A percentile compares a stretch with the other conserved stretches of the same genome.
Conservation (phyloP, 2,113 vertebrate genomes). For the Perca flavescens region DNA sequence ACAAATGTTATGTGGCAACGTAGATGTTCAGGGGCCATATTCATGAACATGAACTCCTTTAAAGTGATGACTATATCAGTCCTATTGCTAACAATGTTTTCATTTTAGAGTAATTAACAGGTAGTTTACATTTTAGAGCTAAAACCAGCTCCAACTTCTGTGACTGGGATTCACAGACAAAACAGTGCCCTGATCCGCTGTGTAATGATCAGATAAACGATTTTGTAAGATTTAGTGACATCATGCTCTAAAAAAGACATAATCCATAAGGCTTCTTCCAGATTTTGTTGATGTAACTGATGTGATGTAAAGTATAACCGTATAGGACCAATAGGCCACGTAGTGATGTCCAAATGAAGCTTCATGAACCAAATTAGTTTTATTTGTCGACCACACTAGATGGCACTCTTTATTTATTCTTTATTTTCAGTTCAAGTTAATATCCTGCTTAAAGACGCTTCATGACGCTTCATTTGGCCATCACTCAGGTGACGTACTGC, state of each 20-base stretch:
- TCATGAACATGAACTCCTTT: neutral
- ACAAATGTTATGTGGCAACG: slow-evolving; percentile 35
- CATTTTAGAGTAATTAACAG: neutral
- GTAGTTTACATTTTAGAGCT: neutral
- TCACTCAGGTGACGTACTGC: too few relatives aligned
- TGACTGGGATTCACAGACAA: neutral
- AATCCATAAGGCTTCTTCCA: too few relatives aligned
- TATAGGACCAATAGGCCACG: neutral
- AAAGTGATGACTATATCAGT: slow-evolving; percentile 23
- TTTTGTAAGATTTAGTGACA: neutral
- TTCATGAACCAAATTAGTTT: too few relatives aligned
- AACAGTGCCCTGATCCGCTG: neutral
- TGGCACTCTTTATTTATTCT: too few relatives aligned
- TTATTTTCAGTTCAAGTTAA: too few relatives aligned
- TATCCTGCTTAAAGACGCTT: too few relatives aligned
- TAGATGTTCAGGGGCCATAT: slow-evolving; percentile 1
- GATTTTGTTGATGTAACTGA: neutral
- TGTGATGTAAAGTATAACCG: neutral
- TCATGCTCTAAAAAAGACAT: neutral
- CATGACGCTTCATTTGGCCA: too few relatives aligned
- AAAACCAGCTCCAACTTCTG: neutral
- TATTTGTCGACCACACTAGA: too few relatives aligned
- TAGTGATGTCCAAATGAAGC: too few relatives aligned
- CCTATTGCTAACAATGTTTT: slow-evolving; percentile 10
- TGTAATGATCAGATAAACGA: too few relatives aligned